Evolutionary conservation across 2,888 invertebrate species (phyloP), one percentile per base, ranked within the genome.

Genomic region (Yponomeuta sedellus): DNA sequence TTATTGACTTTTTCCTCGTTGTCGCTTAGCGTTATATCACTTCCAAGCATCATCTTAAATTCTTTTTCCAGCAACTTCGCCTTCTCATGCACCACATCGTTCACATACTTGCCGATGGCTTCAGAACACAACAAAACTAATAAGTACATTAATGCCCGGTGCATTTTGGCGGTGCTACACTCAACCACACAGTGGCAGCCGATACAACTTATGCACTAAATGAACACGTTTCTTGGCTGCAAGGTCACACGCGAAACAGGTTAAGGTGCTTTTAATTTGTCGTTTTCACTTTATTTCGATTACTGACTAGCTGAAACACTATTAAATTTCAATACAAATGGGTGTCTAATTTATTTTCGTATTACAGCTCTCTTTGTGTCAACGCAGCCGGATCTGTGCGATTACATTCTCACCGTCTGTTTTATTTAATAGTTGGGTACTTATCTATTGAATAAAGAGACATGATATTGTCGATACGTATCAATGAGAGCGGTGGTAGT

Each of bases 1-100:
- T 88, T 78, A 72, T 94, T 94, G 0, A 91, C 94, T 65, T 80
- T 75, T 0, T 85, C 64, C 80, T 94, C 94, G 64, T 83, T 85
- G 6, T 85, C 78, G 72, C 81, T 92, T 0, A 94, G 77, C 19
- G 75, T 67, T 52, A 94, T 75, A 66, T 92, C 86, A 67, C 86
- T 88, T 0, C 94, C 94, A 0, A 94, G 71, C 72, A 90, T 84
- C 69, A 85, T 78, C 0, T 82, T 75, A 0, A 88, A 75, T 75
- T 94, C 94, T 65, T 78, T 81, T 25, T 86, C 71, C 8, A 93
- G 72, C n/a, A 94, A 79, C 4, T 80, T 67, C n/a, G 82, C 75
- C 67, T 94, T 86, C 69, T 83, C 72, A 63, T 75, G 67, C 11
- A 77, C 66, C 16, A 78, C 71, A 67, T 71, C 69, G 68, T 81